A percentile compares a stretch with the other conserved stretches of the same genome.
Conservation (phyloP, 2,888 invertebrate genomes). For the Leptopilina syphax region DNA sequence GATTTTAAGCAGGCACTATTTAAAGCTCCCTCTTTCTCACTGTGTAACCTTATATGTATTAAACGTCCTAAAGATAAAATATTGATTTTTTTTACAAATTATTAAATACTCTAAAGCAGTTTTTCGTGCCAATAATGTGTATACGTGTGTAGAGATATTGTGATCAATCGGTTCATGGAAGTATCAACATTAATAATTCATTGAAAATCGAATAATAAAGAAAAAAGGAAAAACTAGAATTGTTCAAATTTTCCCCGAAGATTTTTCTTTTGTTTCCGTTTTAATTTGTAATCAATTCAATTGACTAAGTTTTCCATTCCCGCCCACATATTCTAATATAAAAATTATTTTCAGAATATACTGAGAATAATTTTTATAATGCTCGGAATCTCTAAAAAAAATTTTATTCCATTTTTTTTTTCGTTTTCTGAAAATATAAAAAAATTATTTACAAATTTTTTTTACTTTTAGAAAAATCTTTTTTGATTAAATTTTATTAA, state of each 20-base stretch:
- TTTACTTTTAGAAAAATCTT: too few relatives aligned
- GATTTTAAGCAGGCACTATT: slow-evolving; percentile 75
- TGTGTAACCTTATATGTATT: slow-evolving; percentile 45
- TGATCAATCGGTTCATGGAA: slow-evolving; percentile 32
- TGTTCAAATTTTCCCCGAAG: slow-evolving; percentile 9
- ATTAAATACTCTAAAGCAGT: slow-evolving; percentile 25
- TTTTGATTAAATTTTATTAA: too few relatives aligned
- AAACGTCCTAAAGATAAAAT: slow-evolving; percentile 40
- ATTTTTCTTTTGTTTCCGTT: slow-evolving; percentile 1
- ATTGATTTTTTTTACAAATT: slow-evolving; percentile 36
- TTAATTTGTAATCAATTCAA: neutral
- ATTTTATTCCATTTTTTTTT: slow-evolving; percentile 8
- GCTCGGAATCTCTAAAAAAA: too few relatives aligned
- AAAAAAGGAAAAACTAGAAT: neutral
- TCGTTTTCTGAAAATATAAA: neutral
- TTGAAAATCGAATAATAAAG: neutral
- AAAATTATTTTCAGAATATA: too few relatives aligned
- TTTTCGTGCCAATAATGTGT: slow-evolving; percentile 18
- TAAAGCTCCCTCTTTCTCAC: slow-evolving; percentile 70
- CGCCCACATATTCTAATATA: neutral
- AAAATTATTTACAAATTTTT: too few relatives aligned
- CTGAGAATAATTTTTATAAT: too few relatives aligned
- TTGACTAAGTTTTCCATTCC: neutral
- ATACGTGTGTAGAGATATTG: neutral
- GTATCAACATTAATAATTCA: slow-evolving; percentile 22